These are phyloP conservation scores for Thamnophis elegans DNA, from an alignment of 2,797 vertebrate genomes.

Conservation along the genomic window DNA sequence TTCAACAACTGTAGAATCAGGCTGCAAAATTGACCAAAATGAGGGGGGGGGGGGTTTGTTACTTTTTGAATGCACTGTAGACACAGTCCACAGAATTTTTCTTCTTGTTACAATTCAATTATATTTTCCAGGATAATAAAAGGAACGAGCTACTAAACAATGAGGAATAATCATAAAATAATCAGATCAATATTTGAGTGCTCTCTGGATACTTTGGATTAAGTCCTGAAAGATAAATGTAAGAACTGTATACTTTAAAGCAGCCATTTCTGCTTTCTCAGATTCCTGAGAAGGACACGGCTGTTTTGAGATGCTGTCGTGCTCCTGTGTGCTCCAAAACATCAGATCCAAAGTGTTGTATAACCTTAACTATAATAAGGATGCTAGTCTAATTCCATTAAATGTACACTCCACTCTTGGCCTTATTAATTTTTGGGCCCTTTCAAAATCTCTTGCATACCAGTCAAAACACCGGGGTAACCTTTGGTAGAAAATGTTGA, in stretches of 20 bases:
- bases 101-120: neutral
- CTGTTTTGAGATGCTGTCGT: neutral
- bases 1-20: no score
- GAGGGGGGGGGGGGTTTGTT: no score
- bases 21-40: no score
- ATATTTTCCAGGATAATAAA: neutral
- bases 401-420: neutral
- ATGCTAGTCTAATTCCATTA: neutral
- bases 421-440: neutral
- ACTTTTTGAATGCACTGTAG: neutral
- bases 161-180: neutral
- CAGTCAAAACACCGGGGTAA: neutral
- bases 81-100: neutral
- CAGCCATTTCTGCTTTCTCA: neutral
- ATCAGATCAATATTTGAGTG: neutral
- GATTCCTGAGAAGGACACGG: neutral
- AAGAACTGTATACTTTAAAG: neutral
- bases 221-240: neutral
- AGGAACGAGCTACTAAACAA: neutral
- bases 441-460: neutral
- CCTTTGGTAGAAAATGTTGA: neutral
- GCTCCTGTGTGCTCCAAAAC: neutral
- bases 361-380: neutral
- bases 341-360: neutral
- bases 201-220: neutral